phyloP scores from a whole-genome alignment of 1,140 invertebrate species.

The Bombus superbus region DNA sequence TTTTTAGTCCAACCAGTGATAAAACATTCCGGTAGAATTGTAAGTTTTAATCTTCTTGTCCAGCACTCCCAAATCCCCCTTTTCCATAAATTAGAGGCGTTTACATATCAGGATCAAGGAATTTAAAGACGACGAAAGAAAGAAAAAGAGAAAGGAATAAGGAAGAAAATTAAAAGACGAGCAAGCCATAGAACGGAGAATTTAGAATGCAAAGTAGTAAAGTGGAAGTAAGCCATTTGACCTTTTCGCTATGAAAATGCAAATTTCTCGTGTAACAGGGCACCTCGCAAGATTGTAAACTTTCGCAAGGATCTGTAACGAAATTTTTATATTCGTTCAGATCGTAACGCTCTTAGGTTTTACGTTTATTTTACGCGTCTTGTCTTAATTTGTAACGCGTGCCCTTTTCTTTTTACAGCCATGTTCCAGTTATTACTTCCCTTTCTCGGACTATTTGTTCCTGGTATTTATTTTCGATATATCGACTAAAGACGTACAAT shows the following conservation, averaged over 20 bases:
- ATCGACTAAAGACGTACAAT: too few species aligned
- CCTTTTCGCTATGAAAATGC: constrained; percentile 3
- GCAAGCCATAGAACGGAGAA: background rate
- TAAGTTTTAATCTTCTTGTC: background rate
- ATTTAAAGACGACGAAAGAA: background rate
- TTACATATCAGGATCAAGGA: background rate
- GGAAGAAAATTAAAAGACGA: background rate
- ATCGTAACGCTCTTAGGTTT: background rate
- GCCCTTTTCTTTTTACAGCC: too few species aligned
- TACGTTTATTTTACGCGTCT: background rate
- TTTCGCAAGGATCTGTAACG: too few species aligned
- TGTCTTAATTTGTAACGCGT: background rate
- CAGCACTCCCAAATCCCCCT: too few species aligned
- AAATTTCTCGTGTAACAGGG: background rate
- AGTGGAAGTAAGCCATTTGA: constrained; percentile 1
- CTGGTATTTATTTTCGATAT: background rate
- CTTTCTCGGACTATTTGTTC: background rate
- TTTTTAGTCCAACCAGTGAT: background rate
- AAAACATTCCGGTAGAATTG: background rate
- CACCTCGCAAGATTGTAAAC: background rate
- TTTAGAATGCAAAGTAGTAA: background rate
- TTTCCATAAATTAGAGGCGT: background rate
- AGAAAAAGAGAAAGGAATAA: background rate
- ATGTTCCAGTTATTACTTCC: background rate
- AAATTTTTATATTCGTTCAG: background rate